Percentiles rank a stretch among this genome's conserved stretches.
These are phyloP conservation scores for Sympetrum striolatum DNA, from an alignment of 2,888 invertebrate species.

Conservation along the genomic window DNA sequence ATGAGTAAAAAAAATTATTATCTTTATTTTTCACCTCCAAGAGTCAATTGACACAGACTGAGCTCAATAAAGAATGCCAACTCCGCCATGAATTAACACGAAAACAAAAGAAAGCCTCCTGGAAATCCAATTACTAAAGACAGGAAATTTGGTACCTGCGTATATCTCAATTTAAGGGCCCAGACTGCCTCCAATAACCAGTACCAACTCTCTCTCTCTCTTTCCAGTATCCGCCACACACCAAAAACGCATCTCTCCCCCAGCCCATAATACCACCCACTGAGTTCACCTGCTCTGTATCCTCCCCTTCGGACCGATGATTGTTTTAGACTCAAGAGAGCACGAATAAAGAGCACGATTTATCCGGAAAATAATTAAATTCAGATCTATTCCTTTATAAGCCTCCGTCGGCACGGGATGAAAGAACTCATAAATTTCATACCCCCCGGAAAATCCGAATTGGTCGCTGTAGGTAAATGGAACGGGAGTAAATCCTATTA, in stretches of 20 bases:
- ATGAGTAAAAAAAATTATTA: too few relatives aligned
- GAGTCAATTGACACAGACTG: too few relatives aligned
- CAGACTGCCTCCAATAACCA: not conserved
- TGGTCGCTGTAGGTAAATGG: not conserved
- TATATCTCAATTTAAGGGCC: not conserved
- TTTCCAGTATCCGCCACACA: not conserved
- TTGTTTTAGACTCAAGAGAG: not conserved
- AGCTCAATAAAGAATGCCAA: too few relatives aligned
- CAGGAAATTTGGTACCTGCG: not conserved
- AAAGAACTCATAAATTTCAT: not conserved
- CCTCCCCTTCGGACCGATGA: not conserved
- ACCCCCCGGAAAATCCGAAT: conserved; percentile 13
- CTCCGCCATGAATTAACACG: not conserved
- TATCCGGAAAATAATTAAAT: conserved; percentile 35
- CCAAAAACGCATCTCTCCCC: not conserved
- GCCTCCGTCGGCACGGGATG: not conserved
- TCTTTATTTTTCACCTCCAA: too few relatives aligned
- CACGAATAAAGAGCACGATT: not conserved
- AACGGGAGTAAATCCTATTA: conserved; percentile 7
- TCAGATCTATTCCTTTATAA: conserved; percentile 26
- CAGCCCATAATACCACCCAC: not conserved
- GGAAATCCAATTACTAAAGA: conserved; percentile 17
- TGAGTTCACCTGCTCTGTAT: conserved; percentile 13
- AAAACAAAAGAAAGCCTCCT: not conserved
- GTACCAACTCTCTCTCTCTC: not conserved